phyloP scores from a whole-genome alignment of 2,797 vertebrate species.

The Falco columbarius region DNA sequence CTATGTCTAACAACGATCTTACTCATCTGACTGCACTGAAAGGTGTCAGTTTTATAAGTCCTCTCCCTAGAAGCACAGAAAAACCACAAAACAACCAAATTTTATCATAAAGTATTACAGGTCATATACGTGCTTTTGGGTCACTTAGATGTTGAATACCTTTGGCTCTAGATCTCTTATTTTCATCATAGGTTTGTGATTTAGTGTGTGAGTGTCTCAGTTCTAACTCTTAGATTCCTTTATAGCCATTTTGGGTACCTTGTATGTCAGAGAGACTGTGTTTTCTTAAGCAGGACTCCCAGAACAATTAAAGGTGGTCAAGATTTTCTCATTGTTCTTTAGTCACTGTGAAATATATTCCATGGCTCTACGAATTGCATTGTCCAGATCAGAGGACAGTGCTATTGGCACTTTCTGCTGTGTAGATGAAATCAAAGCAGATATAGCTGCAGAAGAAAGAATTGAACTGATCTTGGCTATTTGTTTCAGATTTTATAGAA shows the following conservation, averaged over 20 bases:
- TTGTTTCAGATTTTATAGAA: not conserved
- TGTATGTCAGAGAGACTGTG: not conserved
- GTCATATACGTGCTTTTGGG: accelerated
- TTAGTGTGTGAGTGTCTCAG: not conserved
- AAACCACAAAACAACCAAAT: not conserved
- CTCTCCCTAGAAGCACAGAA: not conserved
- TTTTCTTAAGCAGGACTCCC: not conserved
- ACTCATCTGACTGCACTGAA: not conserved
- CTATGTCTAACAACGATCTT: not conserved
- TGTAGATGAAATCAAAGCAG: not conserved
- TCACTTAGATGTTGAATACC: not conserved
- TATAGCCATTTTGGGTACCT: not conserved
- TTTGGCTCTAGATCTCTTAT: not conserved
- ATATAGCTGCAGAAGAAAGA: not conserved
- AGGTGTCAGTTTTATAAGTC: not conserved
- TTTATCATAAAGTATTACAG: not conserved
- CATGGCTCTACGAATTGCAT: not conserved
- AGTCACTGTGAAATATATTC: not conserved
- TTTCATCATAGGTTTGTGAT: not conserved
- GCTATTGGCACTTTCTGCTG: not conserved
- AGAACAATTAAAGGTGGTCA: not conserved
- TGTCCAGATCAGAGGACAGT: not conserved
- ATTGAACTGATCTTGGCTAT: not conserved
- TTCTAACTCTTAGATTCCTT: not conserved
- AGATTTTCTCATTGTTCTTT: not conserved